phyloP scores from a whole-genome alignment of 23 tunicate species.

The Botrylloides violaceus region DNA sequence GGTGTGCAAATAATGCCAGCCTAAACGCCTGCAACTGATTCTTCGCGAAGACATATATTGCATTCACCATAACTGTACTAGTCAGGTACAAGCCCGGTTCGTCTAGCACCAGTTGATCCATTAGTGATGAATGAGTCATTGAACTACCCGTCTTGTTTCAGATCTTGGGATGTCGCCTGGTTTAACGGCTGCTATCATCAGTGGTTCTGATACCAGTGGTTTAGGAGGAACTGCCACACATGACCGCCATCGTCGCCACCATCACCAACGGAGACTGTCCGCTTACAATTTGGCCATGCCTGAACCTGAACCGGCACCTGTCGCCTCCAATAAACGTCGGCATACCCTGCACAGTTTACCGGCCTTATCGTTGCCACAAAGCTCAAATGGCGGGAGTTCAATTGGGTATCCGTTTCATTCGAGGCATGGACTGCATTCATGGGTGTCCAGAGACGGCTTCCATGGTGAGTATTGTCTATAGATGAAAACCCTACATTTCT shows the following conservation, averaged over 20 bases:
- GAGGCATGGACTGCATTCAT: constrained; percentile 3
- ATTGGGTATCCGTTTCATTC: background rate
- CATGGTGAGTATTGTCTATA: constrained; percentile 5
- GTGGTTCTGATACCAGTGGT: constrained; percentile 19
- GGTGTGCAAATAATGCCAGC: too few relatives aligned
- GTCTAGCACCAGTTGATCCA: too few relatives aligned
- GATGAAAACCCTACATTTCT: too few relatives aligned
- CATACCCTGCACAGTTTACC: constrained; percentile 12
- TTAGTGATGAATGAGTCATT: too few relatives aligned
- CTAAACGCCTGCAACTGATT: too few relatives aligned
- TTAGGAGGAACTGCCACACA: background rate
- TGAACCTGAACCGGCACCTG: background rate
- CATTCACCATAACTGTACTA: too few relatives aligned
- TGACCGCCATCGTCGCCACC: background rate
- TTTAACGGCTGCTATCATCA: constrained; percentile 61
- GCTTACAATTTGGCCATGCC: background rate
- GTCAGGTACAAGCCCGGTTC: too few relatives aligned
- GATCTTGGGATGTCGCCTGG: constrained; percentile 71
- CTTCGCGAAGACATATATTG: too few relatives aligned
- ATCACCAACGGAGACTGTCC: background rate
- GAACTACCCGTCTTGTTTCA: background rate
- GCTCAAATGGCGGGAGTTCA: background rate
- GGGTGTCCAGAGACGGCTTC: constrained; percentile 6
- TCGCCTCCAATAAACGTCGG: constrained; percentile 17
- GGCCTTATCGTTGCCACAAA: constrained; percentile 15